Evolutionary conservation across 2,888 invertebrate species (phyloP), one percentile per base, ranked within the genome.

Genomic region (Thecophora atra): DNA sequence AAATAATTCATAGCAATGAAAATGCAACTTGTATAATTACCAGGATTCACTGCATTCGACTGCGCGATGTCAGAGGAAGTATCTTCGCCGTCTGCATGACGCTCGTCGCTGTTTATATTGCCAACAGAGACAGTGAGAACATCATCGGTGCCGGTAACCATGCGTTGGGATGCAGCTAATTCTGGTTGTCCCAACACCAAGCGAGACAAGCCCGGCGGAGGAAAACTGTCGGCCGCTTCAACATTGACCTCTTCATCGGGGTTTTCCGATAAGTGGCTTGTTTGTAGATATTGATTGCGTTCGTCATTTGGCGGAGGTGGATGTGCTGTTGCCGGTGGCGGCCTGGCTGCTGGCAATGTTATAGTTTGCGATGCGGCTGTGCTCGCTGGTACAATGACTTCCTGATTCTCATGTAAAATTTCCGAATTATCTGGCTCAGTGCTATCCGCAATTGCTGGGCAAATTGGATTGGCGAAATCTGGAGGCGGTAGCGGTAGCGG

Each of bases 231-330:
- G 11, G 80, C n/a, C n/a, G n/a, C 76, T 74, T 85, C 85, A 68
- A 83, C 79, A 70, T 80, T 81, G 66, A 79, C 76, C 56, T 82
- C 83, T 28, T 79, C 81, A 64, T 79, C 79, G 7, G 76, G 75
- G 76, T 83, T 84, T 77, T 90, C 90, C 1, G 92, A 92, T 63
- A 93, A 85, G 80, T 93, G 92, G 21, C 93, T 93, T 2, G 93
- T 93, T 85, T 93, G 93, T 73, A 93, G 85, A 83, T 93, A 93
- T 83, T 93, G 91, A 82, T 93, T 92, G 72, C 93, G 88, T 78
- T 93, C 93, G 82, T 90, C 91, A 74, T 89, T 90, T 0, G 91
- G 91, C 4, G 83, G 83, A 2, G 75, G 74, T n/a, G 51, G 73
- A 52, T 52, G 72, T 47, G 37, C 58, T 21, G 54, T 26, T 71